Base-by-base conservation (phyloP, 2,888 invertebrate species). In the Euplagia quadripunctaria region DNA sequence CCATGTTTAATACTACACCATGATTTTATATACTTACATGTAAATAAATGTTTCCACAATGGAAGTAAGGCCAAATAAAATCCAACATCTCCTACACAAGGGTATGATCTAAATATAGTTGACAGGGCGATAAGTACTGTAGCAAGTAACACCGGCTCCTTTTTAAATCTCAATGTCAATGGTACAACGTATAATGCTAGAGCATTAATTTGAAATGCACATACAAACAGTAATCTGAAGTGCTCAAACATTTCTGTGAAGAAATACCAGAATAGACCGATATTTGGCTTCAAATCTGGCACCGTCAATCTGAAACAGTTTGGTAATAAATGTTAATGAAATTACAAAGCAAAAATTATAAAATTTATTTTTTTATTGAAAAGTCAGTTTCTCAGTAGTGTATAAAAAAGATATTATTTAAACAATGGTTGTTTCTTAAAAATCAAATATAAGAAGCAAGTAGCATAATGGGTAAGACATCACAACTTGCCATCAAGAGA, bases 231-330 rank as follows among this genome's bases (percentile, higher is more conserved):
- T 77, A 98, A 96, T 69, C 99, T 97, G 89, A 99, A 99, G 93
- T 99, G 99, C 87, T 99, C 99, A 96, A 99, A 99, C 99, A 99
- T 99, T 96, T 99, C 99, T 0, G 99, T 99, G 93, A 99, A 99
- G 94, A 99, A 99, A 90, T 99, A 99, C 99, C 99, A 99, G 93
- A 99, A 99, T 2, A 99, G 96, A 0, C 99, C 99, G 85, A 99
- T 98, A 90, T 99, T 99, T 43, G 99, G 99, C 85, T 98, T 98
- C 80, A 99, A 96, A 92, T 99, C 99, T 3, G 98, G 98, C 70
- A 99, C 99, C 31, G 97, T 97, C 80, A 99, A 96, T 88, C 99
- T 99, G 95, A 91, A 97, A 93, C 61, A 76, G 52, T 89, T 91
- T 20, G 78, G 16, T 70, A 64, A 71, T 16, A 49, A 70, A 31